Conservation (phyloP, 1,140 invertebrate genomes). For the Neodiprion lecontei region DNA sequence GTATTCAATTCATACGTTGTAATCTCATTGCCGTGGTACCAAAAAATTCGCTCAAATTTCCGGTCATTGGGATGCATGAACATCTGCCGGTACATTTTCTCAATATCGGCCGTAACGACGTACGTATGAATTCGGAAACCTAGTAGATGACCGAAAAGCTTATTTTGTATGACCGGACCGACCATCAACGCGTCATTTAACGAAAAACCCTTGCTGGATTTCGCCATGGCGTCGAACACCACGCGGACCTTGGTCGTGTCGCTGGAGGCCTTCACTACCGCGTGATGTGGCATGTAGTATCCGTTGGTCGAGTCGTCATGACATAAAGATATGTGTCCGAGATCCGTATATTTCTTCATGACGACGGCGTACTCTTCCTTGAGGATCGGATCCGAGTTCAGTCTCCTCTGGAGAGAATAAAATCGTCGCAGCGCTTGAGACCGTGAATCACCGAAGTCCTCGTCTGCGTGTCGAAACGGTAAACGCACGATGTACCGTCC, state of each 20-base stretch:
- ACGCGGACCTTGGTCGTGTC: slow-evolving; percentile 37
- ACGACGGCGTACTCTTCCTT: too few relatives aligned
- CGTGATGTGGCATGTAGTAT: slow-evolving; percentile 40
- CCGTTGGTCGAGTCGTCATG: slow-evolving; percentile 10
- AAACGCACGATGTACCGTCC: background rate
- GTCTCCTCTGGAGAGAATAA: background rate
- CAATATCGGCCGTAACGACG: slow-evolving; percentile 49
- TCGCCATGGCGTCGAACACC: slow-evolving; percentile 37
- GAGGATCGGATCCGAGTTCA: slow-evolving; percentile 17
- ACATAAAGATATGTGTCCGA: slow-evolving; percentile 29
- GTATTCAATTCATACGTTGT: slow-evolving; percentile 37
- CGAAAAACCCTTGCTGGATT: slow-evolving; percentile 33
- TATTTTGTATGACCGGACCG: slow-evolving; percentile 28
- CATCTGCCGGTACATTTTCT: slow-evolving; percentile 56
- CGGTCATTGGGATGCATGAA: slow-evolving; percentile 37
- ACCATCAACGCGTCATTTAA: slow-evolving; percentile 38
- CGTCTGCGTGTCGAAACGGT: slow-evolving; percentile 5
- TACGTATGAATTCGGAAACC: slow-evolving; percentile 39
- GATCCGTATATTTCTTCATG: slow-evolving; percentile 24
- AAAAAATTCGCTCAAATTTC: slow-evolving; percentile 46
- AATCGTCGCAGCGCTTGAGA: slow-evolving; percentile 13
- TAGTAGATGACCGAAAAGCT: slow-evolving; percentile 25
- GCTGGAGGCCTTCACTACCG: slow-evolving; percentile 33
- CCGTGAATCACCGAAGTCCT: slow-evolving; percentile 18
- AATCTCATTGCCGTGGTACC: slow-evolving; percentile 28